Evolutionary conservation across 2,888 invertebrate genomes (phyloP).

Genomic region (Carterocephalus palaemon): DNA sequence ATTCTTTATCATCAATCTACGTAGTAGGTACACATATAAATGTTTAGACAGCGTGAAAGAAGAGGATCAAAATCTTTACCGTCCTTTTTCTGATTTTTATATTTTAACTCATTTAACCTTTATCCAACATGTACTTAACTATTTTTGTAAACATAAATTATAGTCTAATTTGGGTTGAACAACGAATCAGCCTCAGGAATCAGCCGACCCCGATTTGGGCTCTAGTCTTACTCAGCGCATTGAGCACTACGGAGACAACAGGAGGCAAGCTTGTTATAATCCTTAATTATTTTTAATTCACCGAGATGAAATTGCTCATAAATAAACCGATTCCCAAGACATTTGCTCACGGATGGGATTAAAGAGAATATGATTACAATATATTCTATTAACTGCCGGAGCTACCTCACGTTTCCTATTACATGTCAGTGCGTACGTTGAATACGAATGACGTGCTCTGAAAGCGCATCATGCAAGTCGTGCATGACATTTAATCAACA

Average conservation of each 20-base stretch:
- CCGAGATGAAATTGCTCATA: constrained; percentile 15
- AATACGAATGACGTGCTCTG: constrained; percentile 35
- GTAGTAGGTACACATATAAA: too few relatives aligned
- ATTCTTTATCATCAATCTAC: too few relatives aligned
- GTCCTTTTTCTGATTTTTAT: too few relatives aligned
- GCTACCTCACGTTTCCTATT: constrained; percentile 40
- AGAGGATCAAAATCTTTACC: too few relatives aligned
- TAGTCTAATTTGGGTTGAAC: background rate
- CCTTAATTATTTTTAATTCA: constrained; percentile 23
- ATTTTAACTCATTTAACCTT: too few relatives aligned
- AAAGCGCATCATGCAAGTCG: constrained; percentile 38
- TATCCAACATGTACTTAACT: too few relatives aligned
- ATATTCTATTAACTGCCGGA: constrained; percentile 26
- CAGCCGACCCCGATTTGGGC: background rate
- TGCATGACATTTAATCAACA: constrained; percentile 58
- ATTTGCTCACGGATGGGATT: constrained; percentile 5
- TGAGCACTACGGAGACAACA: constrained; percentile 22
- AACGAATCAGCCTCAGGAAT: background rate
- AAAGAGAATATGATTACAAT: constrained; percentile 12
- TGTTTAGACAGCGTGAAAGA: too few relatives aligned
- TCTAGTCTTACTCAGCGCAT: constrained; percentile 16
- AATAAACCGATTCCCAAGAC: constrained; percentile 8
- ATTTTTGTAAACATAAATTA: too few relatives aligned
- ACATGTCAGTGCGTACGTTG: constrained; percentile 43
- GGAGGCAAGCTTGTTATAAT: constrained; percentile 20